A percentile compares a stretch with the other conserved stretches of the same genome.
Conservation (phyloP, 1,140 invertebrate genomes). For the Calliopsis andreniformis region DNA sequence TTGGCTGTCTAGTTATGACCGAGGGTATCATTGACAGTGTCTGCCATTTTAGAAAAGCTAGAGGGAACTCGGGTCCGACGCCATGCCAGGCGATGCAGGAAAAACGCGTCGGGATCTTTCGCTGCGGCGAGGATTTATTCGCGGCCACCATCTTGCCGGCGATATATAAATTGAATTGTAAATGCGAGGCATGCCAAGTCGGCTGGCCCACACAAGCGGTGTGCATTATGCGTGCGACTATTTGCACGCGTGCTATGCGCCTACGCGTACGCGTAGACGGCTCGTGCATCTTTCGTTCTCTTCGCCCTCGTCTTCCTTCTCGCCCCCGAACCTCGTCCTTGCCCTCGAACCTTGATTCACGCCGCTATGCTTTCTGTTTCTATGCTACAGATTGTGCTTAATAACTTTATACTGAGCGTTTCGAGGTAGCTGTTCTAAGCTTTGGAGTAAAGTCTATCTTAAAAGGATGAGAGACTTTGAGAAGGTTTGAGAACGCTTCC, state of each 20-base stretch:
- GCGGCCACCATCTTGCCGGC: slow-evolving; percentile 2
- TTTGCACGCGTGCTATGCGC: slow-evolving; percentile 39
- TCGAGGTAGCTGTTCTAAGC: no score
- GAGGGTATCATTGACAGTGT: not conserved
- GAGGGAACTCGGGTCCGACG: not conserved
- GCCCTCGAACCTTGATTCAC: not conserved
- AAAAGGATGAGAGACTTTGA: no score
- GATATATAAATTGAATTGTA: slow-evolving; percentile 46
- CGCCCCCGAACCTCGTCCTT: not conserved
- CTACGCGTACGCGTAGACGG: slow-evolving; percentile 34
- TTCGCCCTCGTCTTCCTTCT: not conserved
- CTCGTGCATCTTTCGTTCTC: not conserved
- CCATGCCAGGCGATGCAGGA: not conserved
- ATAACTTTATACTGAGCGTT: not conserved
- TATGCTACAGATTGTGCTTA: not conserved
- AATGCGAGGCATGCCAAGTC: slow-evolving; percentile 12
- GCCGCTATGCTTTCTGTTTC: not conserved
- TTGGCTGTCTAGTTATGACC: no score
- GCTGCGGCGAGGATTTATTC: slow-evolving; percentile 17
- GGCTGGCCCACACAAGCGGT: slow-evolving; percentile 33
- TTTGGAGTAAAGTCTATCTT: no score
- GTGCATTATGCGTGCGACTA: slow-evolving; percentile 38
- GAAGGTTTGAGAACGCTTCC: no score
- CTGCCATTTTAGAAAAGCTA: slow-evolving; percentile 22
- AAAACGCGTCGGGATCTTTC: slow-evolving; percentile 8